These are phyloP conservation scores for Diloba caeruleocephala DNA, from an alignment of 2,888 invertebrate genomes.

Conservation along the genomic window DNA sequence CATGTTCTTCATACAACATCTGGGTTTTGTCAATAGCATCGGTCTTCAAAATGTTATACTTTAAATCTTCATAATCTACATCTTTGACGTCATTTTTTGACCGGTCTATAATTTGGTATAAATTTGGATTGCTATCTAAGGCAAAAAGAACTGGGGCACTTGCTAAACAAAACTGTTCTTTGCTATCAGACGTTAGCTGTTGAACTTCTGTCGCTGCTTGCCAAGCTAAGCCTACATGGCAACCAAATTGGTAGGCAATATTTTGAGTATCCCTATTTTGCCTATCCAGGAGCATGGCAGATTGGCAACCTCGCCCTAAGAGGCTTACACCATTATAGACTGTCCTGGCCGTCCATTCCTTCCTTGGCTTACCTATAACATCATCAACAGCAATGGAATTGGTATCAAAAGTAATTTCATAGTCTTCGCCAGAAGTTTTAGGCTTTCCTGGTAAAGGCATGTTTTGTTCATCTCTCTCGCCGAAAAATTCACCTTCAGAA, in stretches of 20 bases:
- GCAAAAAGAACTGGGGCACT: slow-evolving; percentile 96
- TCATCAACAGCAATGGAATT: slow-evolving; percentile 75
- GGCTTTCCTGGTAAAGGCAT: slow-evolving; percentile 92
- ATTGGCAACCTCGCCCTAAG: slow-evolving; percentile 93
- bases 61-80: slow-evolving; percentile 90
- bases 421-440: slow-evolving; percentile 70
- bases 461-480: slow-evolving; percentile 93
- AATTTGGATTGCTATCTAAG: slow-evolving; percentile 92
- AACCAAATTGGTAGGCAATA: slow-evolving; percentile 94
- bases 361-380: slow-evolving; percentile 89
- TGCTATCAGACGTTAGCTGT: slow-evolving; percentile 88
- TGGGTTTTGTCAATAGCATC: slow-evolving; percentile 82
- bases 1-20: slow-evolving; percentile 79
- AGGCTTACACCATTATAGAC: slow-evolving; percentile 91
- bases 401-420: slow-evolving; percentile 78
- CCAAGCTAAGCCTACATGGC: slow-evolving; percentile 94
- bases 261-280: slow-evolving; percentile 91
- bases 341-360: slow-evolving; percentile 93
- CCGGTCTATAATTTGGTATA: slow-evolving; percentile 90
- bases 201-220: slow-evolving; percentile 90
- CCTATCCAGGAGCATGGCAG: slow-evolving; percentile 93
- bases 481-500: slow-evolving; percentile 95
- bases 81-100: slow-evolving; percentile 91
- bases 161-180: slow-evolving; percentile 92
- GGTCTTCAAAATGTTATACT: slow-evolving; percentile 84